Evolutionary conservation across 2,888 invertebrate species (phyloP).

Genomic region (Timandra comae): DNA sequence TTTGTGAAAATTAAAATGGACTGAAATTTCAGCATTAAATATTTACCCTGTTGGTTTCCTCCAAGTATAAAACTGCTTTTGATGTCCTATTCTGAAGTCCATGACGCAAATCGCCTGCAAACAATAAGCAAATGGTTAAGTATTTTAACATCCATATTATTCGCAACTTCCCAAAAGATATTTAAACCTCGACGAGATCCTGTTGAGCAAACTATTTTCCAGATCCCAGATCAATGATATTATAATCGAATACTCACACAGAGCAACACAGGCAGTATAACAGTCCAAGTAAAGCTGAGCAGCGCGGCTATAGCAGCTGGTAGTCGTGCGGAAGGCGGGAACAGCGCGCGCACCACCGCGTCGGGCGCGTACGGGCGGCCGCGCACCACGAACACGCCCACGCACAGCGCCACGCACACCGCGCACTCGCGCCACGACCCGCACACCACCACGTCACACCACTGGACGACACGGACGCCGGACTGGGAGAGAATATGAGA

Average conservation of each 20-base stretch:
- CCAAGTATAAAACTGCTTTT: slow-evolving; percentile 64
- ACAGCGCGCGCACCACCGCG: slow-evolving; percentile 72
- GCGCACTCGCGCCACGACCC: slow-evolving; percentile 93
- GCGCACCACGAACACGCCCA: slow-evolving; percentile 90
- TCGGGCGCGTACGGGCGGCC: slow-evolving; percentile 92
- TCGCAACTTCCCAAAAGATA: no score
- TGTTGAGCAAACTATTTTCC: no score
- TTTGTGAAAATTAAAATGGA: no score
- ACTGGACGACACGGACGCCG: slow-evolving; percentile 89
- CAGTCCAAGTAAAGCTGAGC: slow-evolving; percentile 91
- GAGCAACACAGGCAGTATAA: slow-evolving; percentile 87
- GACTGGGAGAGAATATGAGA: slow-evolving; percentile 53
- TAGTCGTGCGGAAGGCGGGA: slow-evolving; percentile 45
- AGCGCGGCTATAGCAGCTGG: slow-evolving; percentile 78
- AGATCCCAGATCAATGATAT: no score
- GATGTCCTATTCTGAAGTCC: slow-evolving; percentile 67
- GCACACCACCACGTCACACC: slow-evolving; percentile 88
- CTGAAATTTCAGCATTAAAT: no score
- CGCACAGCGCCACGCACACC: slow-evolving; percentile 84
- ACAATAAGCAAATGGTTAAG: neutral
- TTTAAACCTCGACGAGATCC: no score
- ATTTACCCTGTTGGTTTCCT: slow-evolving; percentile 51
- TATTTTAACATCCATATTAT: no score
- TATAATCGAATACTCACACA: slow-evolving; percentile 82
- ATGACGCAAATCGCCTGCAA: slow-evolving; percentile 68